phyloP scores from a whole-genome alignment of 2,113 vertebrate genomes.

The Siniperca chuatsi region DNA sequence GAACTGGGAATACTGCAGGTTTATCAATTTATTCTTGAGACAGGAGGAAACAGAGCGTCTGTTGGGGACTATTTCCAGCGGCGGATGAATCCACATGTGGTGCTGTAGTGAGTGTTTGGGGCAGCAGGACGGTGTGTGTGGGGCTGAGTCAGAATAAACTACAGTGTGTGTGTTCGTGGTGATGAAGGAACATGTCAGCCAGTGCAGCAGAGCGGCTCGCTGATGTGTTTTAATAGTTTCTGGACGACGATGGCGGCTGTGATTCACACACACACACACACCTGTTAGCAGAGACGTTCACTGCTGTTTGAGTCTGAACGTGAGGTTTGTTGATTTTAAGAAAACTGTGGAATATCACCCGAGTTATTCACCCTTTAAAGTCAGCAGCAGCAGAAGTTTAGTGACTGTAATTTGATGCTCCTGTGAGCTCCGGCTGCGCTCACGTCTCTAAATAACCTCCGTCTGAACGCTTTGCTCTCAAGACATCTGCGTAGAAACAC shows the following conservation, averaged over 20 bases:
- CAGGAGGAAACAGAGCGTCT: background rate
- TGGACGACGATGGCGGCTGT: no score
- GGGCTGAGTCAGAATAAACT: no score
- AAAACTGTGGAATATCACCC: background rate
- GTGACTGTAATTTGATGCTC: constrained; percentile 18
- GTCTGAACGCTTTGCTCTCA: background rate
- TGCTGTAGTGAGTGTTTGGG: no score
- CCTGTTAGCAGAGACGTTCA: background rate
- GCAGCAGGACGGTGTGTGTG: no score
- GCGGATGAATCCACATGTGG: no score
- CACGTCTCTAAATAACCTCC: constrained; percentile 16
- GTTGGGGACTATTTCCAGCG: background rate
- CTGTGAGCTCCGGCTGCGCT: constrained; percentile 22
- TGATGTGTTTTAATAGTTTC: background rate
- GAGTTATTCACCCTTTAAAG: background rate
- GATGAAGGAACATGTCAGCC: no score
- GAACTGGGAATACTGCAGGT: no score
- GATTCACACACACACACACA: no score
- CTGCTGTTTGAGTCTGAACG: constrained; percentile 5
- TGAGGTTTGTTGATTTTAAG: background rate
- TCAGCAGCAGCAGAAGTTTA: background rate
- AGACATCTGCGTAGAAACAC: background rate
- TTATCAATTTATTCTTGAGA: background rate
- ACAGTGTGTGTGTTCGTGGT: background rate
- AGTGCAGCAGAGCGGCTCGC: no score